Evolutionary conservation across 2,113 vertebrate species (phyloP).

Genomic region (Tyrannus savana): DNA sequence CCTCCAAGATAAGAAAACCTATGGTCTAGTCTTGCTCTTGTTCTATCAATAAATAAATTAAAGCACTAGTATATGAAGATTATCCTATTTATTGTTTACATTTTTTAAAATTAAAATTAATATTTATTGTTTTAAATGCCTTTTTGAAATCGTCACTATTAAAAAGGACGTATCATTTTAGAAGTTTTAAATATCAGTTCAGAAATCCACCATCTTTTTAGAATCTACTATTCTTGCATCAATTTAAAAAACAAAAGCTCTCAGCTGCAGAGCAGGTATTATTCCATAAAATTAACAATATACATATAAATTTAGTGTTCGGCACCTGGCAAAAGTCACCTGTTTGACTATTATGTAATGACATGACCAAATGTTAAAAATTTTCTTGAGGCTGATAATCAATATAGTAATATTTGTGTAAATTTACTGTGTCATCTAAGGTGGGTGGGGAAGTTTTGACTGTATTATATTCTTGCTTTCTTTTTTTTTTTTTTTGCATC

Average conservation of each 20-base stretch:
- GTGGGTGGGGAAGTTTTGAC: fast-evolving
- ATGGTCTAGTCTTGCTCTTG: not conserved
- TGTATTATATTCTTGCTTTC: not conserved
- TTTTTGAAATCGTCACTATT: not conserved
- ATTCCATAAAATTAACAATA: not conserved
- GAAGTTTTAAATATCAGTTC: not conserved
- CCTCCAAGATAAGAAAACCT: not conserved
- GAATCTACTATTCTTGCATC: not conserved
- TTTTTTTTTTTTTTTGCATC: fast-evolving
- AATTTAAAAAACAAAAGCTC: no score
- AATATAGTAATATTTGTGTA: not conserved
- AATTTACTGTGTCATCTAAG: not conserved
- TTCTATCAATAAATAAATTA: not conserved
- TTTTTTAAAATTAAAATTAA: no score
- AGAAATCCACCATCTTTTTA: not conserved
- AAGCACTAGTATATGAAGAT: not conserved
- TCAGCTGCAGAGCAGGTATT: not conserved
- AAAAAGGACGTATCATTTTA: not conserved
- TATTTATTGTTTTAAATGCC: no score
- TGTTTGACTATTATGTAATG: not conserved
- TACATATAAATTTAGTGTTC: not conserved
- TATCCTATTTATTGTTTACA: not conserved
- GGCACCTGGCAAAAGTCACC: not conserved
- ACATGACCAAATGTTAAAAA: not conserved
- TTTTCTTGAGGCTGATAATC: not conserved